These are phyloP conservation scores for Elmis aenea DNA, from an alignment of 2,888 invertebrate genomes.

Conservation along the genomic window DNA sequence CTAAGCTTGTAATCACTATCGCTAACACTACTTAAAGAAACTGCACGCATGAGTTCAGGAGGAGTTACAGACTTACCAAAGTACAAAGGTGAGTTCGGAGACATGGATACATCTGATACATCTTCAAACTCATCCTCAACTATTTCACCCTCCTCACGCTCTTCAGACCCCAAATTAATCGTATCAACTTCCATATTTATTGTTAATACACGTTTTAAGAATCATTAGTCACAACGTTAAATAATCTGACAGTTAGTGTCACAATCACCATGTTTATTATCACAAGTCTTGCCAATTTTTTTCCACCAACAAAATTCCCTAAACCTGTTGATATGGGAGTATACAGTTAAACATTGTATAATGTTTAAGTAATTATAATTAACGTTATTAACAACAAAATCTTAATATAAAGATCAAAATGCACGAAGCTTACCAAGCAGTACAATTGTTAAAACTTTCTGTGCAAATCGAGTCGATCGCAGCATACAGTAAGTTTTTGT, in stretches of 20 bases:
- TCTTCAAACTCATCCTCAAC: constrained; percentile 43
- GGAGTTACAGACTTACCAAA: constrained; percentile 43
- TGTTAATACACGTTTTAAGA: no score
- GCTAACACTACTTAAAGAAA: constrained; percentile 46
- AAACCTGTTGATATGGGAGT: no score
- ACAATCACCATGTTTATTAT: no score
- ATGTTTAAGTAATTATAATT: no score
- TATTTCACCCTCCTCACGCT: constrained; percentile 46
- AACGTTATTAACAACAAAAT: no score
- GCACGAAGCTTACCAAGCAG: constrained; percentile 84
- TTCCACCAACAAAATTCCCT: no score
- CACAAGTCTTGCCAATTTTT: no score
- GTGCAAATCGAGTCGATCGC: constrained; percentile 90
- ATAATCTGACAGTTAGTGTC: no score
- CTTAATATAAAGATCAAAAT: no score
- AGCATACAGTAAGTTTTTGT: constrained; percentile 66
- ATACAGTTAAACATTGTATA: no score
- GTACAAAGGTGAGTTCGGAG: constrained; percentile 26
- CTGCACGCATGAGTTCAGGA: constrained; percentile 42
- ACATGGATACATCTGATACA: constrained; percentile 44
- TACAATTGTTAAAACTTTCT: constrained; percentile 75
- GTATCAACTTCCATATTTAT: not conserved
- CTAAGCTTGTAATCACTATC: constrained; percentile 26
- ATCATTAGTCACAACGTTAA: no score
- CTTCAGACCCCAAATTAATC: constrained; percentile 10